Base-by-base conservation (phyloP, 1,140 invertebrate genomes). In the Plectrocnemia conspersa region DNA sequence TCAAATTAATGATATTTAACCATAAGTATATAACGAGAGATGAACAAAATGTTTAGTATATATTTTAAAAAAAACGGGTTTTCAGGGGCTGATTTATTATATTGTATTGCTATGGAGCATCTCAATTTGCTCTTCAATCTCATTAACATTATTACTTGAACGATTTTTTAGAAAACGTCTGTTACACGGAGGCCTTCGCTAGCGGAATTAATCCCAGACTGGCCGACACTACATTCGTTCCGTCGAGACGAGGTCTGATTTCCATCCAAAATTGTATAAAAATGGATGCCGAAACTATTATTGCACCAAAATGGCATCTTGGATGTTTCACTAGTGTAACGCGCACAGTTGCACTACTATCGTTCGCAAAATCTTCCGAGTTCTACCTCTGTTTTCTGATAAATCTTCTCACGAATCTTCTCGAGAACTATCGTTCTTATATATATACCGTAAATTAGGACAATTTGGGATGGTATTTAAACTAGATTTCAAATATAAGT, bases 171-270 rank as follows among this genome's bases (percentile, higher is more conserved):
- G 59, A 62, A 36, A 53, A 11, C 47, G 6, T 23, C 55, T 2
- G 35, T 36, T 15, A 22, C 79, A 67, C 84, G 91, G 80, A 83
- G 91, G 78, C 85, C 83, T 66, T 95, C 91, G 62, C 79, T 96
- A 73, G 91, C 91, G 65, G 91, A 96, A 77, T 77, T 94, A 79
- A 96, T 97, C 74, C 92, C 92, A 65, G 93, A 95, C 79, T 97
- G 93, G 93, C 93, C 93, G 65, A 85, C 83, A 65, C 83, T 96
- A 65, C 89, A 94, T 78, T 86, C 85, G 76, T 88, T 89, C 81
- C 80, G 78, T 76, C 82, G 77, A 77, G 79, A 78, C 76, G 82
- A 86, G 83, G 83, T 86, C 85, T 79, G 81, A 79, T 69, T 13
- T 4, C 10, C 21, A 35, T 42, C 15, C 32, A 3, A 11, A 50